Conservation (phyloP, 2,888 invertebrate genomes). For the Leptinotarsa haldemani region DNA sequence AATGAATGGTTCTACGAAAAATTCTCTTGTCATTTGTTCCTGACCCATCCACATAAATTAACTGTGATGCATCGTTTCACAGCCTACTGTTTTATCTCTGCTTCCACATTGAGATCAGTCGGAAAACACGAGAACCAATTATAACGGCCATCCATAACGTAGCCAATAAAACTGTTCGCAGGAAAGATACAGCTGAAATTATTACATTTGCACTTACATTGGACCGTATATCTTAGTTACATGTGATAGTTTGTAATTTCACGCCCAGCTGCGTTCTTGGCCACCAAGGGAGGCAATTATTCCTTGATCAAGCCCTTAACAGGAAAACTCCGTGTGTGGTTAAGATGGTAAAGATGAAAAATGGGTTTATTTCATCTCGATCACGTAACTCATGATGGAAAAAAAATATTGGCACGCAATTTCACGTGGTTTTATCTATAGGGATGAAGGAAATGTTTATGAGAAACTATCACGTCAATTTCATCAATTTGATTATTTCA, state of each 20-base stretch:
- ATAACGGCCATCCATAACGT: slow-evolving; percentile 60
- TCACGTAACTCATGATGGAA: background rate
- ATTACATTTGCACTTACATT: slow-evolving; percentile 62
- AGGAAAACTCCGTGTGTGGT: slow-evolving; percentile 38
- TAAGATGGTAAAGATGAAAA: background rate
- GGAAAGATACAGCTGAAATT: slow-evolving; percentile 60
- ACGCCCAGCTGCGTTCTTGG: slow-evolving; percentile 55
- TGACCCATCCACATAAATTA: slow-evolving; percentile 10
- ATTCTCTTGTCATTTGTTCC: background rate
- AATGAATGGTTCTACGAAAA: background rate
- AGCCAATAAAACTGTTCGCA: slow-evolving; percentile 60
- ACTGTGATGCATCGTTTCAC: slow-evolving; percentile 13
- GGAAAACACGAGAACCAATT: slow-evolving; percentile 56
- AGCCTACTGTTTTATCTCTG: slow-evolving; percentile 6
- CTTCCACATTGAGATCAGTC: slow-evolving; percentile 6
- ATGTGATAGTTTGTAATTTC: slow-evolving; percentile 59
- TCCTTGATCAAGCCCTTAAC: slow-evolving; percentile 51
- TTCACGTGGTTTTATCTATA: no score
- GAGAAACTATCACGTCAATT: no score
- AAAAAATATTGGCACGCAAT: no score
- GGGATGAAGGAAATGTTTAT: no score
- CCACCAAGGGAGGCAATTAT: slow-evolving; percentile 54
- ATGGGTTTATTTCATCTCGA: slow-evolving; percentile 36
- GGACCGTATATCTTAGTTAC: slow-evolving; percentile 58
- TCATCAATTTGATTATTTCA: no score